These are phyloP conservation scores for Smutsia temminckii DNA, from an alignment of 2,797 vertebrate genomes.

Conservation along the genomic window DNA sequence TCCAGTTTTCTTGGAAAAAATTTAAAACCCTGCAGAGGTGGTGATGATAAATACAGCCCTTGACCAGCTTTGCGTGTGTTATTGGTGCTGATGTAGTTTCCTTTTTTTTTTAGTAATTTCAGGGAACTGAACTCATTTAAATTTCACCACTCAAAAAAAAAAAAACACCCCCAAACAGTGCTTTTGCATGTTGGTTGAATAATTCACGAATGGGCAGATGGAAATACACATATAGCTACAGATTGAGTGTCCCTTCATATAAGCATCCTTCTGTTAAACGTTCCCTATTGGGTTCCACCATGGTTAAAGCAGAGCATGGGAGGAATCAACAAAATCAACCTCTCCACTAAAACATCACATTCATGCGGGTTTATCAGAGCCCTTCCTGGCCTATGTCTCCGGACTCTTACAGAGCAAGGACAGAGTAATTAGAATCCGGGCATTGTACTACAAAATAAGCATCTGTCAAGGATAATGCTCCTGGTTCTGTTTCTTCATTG, in stretches of 20 bases:
- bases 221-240: slow-evolving; percentile 52
- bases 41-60: slow-evolving; percentile 29
- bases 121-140: slow-evolving; percentile 52
- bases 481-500: slow-evolving; percentile 23
- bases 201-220: slow-evolving; percentile 71
- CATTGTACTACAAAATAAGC: not conserved
- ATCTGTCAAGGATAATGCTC: not conserved
- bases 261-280: not conserved
- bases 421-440: not conserved
- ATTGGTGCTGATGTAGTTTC: slow-evolving; percentile 54
- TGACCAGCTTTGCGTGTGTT: slow-evolving; percentile 49
- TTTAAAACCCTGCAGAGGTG: not conserved
- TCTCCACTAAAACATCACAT: not conserved
- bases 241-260: not conserved
- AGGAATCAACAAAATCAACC: not conserved
- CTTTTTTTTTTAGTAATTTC: slow-evolving; percentile 49
- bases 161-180: slow-evolving; percentile 33
- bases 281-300: not conserved
- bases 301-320: not conserved
- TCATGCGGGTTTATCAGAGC: not conserved
- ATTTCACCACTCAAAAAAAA: slow-evolving; percentile 51
- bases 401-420: not conserved
- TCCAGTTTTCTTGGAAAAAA: slow-evolving; percentile 57
- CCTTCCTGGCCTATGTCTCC: not conserved
- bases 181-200: slow-evolving; percentile 53